These are phyloP conservation scores for Branchinecta sandiegonensis DNA, from an alignment of 2,888 invertebrate genomes.

Conservation along the genomic window DNA sequence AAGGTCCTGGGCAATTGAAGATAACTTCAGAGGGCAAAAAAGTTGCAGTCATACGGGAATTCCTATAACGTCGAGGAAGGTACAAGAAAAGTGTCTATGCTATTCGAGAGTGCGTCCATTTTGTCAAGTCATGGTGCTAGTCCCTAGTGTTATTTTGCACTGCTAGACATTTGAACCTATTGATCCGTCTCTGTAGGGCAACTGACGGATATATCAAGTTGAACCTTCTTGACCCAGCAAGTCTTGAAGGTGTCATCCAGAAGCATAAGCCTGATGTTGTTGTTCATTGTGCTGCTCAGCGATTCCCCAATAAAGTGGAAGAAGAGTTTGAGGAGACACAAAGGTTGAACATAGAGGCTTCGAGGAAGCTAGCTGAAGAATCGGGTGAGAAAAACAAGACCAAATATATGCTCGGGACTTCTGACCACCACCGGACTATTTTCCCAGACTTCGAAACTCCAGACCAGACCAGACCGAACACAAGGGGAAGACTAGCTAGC, in stretches of 20 bases:
- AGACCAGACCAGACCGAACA: no score
- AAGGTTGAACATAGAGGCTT: constrained; percentile 36
- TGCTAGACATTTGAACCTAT: not conserved
- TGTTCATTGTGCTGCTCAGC: constrained; percentile 39
- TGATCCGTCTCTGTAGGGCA: constrained; percentile 29
- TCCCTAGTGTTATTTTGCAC: not conserved
- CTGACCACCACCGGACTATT: no score
- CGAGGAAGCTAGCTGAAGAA: constrained; percentile 31
- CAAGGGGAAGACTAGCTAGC: no score
- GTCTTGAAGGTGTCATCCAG: constrained; percentile 31
- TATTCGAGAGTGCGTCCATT: no score
- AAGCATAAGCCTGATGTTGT: constrained; percentile 36
- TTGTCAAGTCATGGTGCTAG: no score
- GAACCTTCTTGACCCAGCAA: constrained; percentile 34
- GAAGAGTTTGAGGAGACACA: constrained; percentile 34
- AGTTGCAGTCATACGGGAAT: no score
- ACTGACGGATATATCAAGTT: constrained; percentile 32
- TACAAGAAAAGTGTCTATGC: no score
- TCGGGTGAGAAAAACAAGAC: constrained; percentile 28
- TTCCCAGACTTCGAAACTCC: no score
- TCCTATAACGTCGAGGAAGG: no score
- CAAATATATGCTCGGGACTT: constrained; percentile 25
- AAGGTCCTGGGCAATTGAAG: no score
- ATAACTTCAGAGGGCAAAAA: no score
- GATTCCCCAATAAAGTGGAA: constrained; percentile 38